Conservation (phyloP, 2,888 invertebrate species). For the Taenaris catops region DNA sequence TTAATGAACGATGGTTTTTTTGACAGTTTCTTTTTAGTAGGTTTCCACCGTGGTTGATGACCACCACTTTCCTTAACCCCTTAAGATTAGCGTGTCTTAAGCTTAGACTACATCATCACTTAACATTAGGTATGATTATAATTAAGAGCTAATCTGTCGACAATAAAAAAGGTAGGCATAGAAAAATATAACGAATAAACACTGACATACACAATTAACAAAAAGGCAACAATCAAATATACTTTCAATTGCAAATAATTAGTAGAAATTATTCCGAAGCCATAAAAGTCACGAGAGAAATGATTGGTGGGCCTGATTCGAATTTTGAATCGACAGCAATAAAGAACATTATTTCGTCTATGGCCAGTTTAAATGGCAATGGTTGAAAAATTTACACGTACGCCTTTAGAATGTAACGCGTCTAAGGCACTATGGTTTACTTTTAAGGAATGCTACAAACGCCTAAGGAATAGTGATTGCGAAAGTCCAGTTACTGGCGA, state of each 20-base stretch:
- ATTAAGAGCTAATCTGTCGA: too few species aligned
- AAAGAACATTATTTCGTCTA: constrained; percentile 48
- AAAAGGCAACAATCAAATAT: constrained; percentile 11
- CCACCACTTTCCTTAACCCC: too few species aligned
- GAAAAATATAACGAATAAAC: too few species aligned
- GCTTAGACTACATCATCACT: too few species aligned
- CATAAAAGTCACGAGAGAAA: constrained; percentile 56
- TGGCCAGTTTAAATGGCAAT: constrained; percentile 27
- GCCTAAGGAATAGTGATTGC: constrained; percentile 70
- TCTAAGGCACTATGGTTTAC: constrained; percentile 53
- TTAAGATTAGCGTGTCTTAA: too few species aligned
- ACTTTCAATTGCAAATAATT: constrained; percentile 47
- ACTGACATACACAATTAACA: constrained; percentile 1
- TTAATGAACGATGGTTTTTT: constrained; percentile 78
- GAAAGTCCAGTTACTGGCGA: constrained; percentile 71
- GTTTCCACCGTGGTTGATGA: too few species aligned
- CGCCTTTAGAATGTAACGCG: constrained; percentile 39
- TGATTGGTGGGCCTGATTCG: constrained; percentile 42
- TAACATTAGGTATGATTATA: too few species aligned
- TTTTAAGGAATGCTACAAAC: constrained; percentile 62
- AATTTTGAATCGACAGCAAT: constrained; percentile 45
- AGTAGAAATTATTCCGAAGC: constrained; percentile 47
- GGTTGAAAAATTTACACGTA: constrained; percentile 48
- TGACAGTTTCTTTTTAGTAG: constrained; percentile 78
- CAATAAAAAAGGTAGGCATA: too few species aligned